Percentiles rank a stretch among this genome's conserved stretches.
These are phyloP conservation scores for Pheosia gnoma DNA, from an alignment of 2,888 invertebrate species.

Conservation along the genomic window DNA sequence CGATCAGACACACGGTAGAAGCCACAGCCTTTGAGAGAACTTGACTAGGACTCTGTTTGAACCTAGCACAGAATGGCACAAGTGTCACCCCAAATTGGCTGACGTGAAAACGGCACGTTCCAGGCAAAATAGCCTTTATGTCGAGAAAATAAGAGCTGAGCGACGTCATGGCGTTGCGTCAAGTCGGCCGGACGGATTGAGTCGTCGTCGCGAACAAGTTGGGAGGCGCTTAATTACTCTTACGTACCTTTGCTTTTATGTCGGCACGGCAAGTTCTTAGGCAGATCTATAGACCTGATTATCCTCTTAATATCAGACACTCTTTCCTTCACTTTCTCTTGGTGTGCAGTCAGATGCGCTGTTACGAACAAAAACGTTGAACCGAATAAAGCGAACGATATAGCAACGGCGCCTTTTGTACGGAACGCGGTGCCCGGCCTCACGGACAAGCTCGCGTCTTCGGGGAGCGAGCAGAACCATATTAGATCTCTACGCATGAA, in stretches of 20 bases:
- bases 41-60: too few relatives aligned
- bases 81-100: too few relatives aligned
- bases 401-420: constrained; percentile 97
- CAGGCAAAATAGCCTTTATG: constrained; percentile 9
- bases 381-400: constrained; percentile 96
- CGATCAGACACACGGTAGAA: too few relatives aligned
- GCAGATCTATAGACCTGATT: constrained; percentile 91
- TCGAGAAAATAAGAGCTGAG: constrained; percentile 18
- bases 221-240: not conserved
- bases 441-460: constrained; percentile 94
- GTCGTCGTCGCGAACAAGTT: not conserved
- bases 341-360: constrained; percentile 97
- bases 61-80: too few relatives aligned
- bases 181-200: not conserved
- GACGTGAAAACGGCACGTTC: too few relatives aligned
- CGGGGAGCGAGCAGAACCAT: constrained; percentile 97
- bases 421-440: constrained; percentile 95
- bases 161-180: too few relatives aligned
- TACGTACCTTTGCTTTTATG: constrained; percentile 88
- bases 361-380: constrained; percentile 97
- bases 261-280: constrained; percentile 90
- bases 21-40: too few relatives aligned
- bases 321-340: constrained; percentile 93
- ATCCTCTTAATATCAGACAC: constrained; percentile 94
- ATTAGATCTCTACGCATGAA: constrained; percentile 96